Percentiles rank a stretch among this genome's conserved stretches.
These are phyloP conservation scores for Plestiodon gilberti DNA, from an alignment of 2,113 vertebrate genomes.

Conservation along the genomic window DNA sequence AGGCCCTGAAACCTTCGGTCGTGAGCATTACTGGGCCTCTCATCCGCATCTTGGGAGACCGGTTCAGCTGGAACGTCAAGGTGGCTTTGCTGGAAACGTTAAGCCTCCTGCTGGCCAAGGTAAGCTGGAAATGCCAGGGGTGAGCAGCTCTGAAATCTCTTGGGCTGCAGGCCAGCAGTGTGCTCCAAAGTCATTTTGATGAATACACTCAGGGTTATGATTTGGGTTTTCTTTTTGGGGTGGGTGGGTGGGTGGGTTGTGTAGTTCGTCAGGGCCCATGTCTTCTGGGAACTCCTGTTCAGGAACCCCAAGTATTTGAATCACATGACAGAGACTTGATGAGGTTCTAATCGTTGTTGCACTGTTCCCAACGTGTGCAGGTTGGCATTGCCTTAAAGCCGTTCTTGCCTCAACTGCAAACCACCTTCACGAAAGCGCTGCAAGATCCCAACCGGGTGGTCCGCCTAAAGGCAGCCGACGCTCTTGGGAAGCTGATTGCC, in stretches of 20 bases:
- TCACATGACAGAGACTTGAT: background rate
- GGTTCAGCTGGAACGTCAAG: conserved; percentile 95
- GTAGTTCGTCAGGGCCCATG: background rate
- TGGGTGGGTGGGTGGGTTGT: too few species aligned
- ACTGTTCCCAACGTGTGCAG: conserved; percentile 63
- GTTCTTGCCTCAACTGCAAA: conserved; percentile 97
- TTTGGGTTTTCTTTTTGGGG: background rate
- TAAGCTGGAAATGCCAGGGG: conserved; percentile 55
- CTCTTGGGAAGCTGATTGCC: conserved; percentile 92
- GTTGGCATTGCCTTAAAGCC: conserved; percentile 96
- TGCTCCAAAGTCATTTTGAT: background rate
- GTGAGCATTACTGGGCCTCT: conserved; percentile 97
- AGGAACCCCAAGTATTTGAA: background rate
- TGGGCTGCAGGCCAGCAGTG: too few species aligned
- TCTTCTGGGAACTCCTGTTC: background rate
- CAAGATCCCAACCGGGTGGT: conserved; percentile 93
- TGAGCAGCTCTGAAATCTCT: background rate
- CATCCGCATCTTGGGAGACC: conserved; percentile 95
- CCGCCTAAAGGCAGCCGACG: conserved; percentile 91
- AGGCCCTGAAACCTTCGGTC: conserved; percentile 94
- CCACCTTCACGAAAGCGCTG: conserved; percentile 96
- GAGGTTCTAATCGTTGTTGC: background rate
- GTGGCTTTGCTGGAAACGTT: conserved; percentile 94
- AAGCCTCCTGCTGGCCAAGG: conserved; percentile 93
- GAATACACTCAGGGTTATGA: background rate